These are phyloP conservation scores for Xenopus tropicalis DNA, from an alignment of 2,113 vertebrate genomes.

Conservation along the genomic window DNA sequence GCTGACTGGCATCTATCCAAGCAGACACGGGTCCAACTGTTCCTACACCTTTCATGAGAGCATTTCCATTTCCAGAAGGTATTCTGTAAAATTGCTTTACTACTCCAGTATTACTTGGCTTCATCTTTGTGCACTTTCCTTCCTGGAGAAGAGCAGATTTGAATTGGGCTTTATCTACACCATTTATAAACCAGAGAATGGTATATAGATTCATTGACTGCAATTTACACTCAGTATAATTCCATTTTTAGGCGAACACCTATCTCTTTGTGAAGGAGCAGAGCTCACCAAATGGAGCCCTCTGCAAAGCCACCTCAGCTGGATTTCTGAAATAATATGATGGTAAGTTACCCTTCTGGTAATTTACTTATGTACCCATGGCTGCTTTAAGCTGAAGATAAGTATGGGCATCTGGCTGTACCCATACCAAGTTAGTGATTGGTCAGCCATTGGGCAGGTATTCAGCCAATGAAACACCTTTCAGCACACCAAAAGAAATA, in stretches of 20 bases:
- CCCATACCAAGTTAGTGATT: too few relatives aligned
- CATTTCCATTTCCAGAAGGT: slow-evolving; percentile 53
- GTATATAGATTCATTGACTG: background rate
- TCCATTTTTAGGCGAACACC: background rate
- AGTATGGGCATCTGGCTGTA: too few relatives aligned
- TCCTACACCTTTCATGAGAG: slow-evolving; percentile 53
- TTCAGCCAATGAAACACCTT: too few relatives aligned
- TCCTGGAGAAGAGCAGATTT: slow-evolving; percentile 51
- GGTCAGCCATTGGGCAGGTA: too few relatives aligned
- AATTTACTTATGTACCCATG: too few relatives aligned
- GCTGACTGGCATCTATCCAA: slow-evolving; percentile 56
- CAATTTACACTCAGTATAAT: background rate
- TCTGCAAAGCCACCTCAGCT: too few relatives aligned
- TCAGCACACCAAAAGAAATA: too few relatives aligned
- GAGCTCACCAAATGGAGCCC: too few relatives aligned
- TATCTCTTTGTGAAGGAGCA: background rate
- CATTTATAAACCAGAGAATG: background rate
- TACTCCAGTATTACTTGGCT: slow-evolving; percentile 51
- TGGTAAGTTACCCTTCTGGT: too few relatives aligned
- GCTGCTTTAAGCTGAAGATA: too few relatives aligned
- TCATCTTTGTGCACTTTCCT: slow-evolving; percentile 56
- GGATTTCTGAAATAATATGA: too few relatives aligned
- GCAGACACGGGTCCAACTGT: slow-evolving; percentile 60
- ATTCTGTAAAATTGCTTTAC: slow-evolving; percentile 56
- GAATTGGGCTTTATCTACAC: too few relatives aligned